These are phyloP conservation scores for Albula goreensis DNA, from an alignment of 2,113 vertebrate species.

Conservation along the genomic window DNA sequence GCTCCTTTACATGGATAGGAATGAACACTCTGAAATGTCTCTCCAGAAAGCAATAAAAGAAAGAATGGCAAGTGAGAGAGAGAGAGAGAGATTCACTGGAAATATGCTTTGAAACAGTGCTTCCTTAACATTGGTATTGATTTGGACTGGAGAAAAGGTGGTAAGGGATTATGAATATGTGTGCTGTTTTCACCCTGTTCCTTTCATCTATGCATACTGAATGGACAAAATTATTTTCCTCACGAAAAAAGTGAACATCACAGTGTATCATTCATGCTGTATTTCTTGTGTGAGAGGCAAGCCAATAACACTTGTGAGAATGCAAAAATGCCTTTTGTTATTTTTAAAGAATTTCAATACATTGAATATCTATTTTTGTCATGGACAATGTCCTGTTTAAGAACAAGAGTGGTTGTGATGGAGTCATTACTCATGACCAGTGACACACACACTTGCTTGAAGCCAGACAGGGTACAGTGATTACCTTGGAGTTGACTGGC, in stretches of 20 bases:
- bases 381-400: not conserved
- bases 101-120: not conserved
- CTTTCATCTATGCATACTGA: not conserved
- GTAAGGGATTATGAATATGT: not conserved
- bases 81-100: too few relatives aligned
- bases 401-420: not conserved
- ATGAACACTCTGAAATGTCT: not conserved
- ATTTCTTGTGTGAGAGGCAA: not conserved
- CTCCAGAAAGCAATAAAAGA: not conserved
- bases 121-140: not conserved
- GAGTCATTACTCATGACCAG: constrained; percentile 32
- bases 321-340: not conserved
- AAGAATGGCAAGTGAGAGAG: not conserved
- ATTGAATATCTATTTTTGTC: too few relatives aligned
- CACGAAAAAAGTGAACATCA: not conserved
- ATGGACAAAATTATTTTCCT: not conserved
- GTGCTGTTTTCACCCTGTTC: not conserved
- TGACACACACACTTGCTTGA: constrained; percentile 31
- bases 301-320: not conserved
- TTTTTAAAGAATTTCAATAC: not conserved
- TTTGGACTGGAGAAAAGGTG: not conserved
- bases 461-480: constrained; percentile 39
- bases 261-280: not conserved
- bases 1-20: not conserved
- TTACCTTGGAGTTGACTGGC: constrained; percentile 56